Conservation (phyloP, 2,113 vertebrate species). For the Scartelaos histophorus region DNA sequence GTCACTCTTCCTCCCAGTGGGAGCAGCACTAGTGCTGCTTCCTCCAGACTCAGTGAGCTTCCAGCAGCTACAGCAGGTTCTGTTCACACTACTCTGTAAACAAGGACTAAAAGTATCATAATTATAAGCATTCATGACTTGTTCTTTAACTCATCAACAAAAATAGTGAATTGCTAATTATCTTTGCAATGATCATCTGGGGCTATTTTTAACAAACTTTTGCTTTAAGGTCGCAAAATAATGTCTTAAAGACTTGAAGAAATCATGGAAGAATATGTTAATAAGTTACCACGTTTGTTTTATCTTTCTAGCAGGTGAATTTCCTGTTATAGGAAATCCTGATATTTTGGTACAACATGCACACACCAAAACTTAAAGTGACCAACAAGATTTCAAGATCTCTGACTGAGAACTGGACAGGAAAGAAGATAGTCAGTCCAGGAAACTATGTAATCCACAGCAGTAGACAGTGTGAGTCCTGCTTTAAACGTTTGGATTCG, state of each 20-base stretch:
- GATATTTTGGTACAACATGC: too few relatives aligned
- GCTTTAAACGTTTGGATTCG: constrained; percentile 26
- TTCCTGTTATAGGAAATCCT: too few relatives aligned
- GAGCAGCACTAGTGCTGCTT: constrained; percentile 16
- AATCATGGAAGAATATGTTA: too few relatives aligned
- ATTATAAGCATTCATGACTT: background rate
- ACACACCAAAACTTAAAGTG: background rate
- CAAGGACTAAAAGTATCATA: background rate
- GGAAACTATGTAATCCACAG: constrained; percentile 1
- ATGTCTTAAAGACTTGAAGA: too few relatives aligned
- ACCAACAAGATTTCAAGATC: background rate
- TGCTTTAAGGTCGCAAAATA: too few relatives aligned
- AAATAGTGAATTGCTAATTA: too few relatives aligned
- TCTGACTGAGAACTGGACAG: background rate
- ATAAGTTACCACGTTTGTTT: too few relatives aligned
- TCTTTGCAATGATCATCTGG: too few relatives aligned
- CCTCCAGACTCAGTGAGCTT: constrained; percentile 9
- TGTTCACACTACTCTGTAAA: background rate
- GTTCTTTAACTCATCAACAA: background rate
- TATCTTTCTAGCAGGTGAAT: too few relatives aligned
- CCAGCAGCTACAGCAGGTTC: constrained; percentile 24
- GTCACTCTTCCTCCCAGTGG: constrained; percentile 20
- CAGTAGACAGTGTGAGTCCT: background rate
- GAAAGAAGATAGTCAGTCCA: background rate
- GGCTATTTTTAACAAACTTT: too few relatives aligned